Evolutionary conservation across 2,888 invertebrate species (phyloP), one percentile per base, ranked within the genome.

Genomic region (Pseudococcus longispinus): DNA sequence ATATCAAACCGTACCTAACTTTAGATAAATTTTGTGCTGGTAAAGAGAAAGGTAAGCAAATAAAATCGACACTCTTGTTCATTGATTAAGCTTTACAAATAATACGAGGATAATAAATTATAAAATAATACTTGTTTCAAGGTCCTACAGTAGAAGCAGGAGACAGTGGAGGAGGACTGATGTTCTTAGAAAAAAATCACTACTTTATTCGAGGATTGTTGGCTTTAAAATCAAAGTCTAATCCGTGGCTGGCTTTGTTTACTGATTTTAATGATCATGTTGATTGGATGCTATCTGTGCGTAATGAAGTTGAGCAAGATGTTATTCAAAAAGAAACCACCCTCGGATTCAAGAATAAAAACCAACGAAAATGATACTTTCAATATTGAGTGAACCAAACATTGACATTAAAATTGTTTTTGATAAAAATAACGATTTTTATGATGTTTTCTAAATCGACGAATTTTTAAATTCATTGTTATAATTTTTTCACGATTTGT

Each of bases 11-110:
- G 3, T 83, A 15, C n/a, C 0, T 83, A 2, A 46, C 46, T 18
- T 18, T 15, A 4, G 83, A 51, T 51, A 83, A 26, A 51, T 83
- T 83, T 26, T 83, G 83, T 29, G 83, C 83, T 3, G 83, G 83
- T 1, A 46, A 15, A 13, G 18, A 83, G 20, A 20, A 44, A 51
- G 83, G 83, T 83, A 83, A 1, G 55, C n/a, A 55, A n/a, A n/a
- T 8, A 8, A 55, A 8, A 55, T 18, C 9, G 9, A 4, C 37
- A 6, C 4, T 37, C 8, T 1, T 37, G n/a, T n/a, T n/a, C n/a
- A n/a, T n/a, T n/a, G n/a, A n/a, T n/a, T n/a, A n/a, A n/a, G n/a
- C n/a, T n/a, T n/a, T n/a, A n/a, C n/a, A n/a, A n/a, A n/a, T n/a
- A n/a, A n/a, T n/a, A n/a, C n/a, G n/a, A n/a, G 37, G 9, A 37